Evolutionary conservation across 2,113 vertebrate genomes (phyloP), one percentile per base, ranked within the genome.

Genomic region (Neogale vison): DNA sequence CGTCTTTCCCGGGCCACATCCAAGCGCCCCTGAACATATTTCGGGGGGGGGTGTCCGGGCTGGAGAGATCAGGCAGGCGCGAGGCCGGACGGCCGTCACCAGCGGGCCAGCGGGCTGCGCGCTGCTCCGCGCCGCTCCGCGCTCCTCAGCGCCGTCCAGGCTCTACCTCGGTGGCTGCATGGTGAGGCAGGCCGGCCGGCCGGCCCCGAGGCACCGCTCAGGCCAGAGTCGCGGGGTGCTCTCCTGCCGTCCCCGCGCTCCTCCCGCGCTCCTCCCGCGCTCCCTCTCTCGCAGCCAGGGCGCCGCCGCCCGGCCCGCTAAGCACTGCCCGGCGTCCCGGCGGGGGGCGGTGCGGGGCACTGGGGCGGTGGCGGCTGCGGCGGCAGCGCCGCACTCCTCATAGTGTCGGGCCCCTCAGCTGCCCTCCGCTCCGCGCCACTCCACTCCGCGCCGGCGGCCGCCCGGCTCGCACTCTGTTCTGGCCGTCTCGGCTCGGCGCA

Each of bases 11-110:
- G 98, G 98, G 98, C 98, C 98, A 98, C 98, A 99, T 99, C 99
- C 99, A 99, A 98, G 98, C 98, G 98, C 99, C 99, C 98, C 98
- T 98, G 99, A 99, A 99, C 99, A 99, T 99, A 99, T 99, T 99
- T 99, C 98, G 98, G 98, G 98, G 98, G 98, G 98, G 98, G 98
- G 98, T 69, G 80, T 96, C 94, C 88, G 94, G 95, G 96, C 96
- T 95, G 96, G 96, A 97, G 96, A 83, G 95, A 92, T 87, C 42
- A 97, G 90, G 88, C 83, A 21, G 98, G 97, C 93, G 79, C 95
- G 97, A 92, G 93, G 97, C 97, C 97, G 61, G 98, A 91, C 88
- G 96, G 95, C 92, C 36, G 95, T 96, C 96, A 97, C 87, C 0
- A 92, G 85, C 59, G 69, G 88, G 74, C 79, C 26, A 81, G 83